Conservation (phyloP, 2,797 vertebrate genomes). For the Mareca penelope region DNA sequence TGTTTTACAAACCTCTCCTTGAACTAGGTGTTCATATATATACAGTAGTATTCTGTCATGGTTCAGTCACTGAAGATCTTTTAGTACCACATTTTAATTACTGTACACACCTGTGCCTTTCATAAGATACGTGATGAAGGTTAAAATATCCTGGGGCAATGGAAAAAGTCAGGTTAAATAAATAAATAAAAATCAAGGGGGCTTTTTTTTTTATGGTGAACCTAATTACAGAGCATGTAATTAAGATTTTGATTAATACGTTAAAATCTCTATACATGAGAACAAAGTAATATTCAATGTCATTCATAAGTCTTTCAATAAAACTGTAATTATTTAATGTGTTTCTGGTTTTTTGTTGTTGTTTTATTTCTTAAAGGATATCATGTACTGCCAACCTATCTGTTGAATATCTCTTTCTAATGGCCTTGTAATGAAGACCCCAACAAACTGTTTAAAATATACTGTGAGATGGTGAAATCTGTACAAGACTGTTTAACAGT, state of each 20-base stretch:
- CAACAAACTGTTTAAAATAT: not conserved
- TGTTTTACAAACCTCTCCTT: not conserved
- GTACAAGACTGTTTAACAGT: not conserved
- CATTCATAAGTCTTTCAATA: not conserved
- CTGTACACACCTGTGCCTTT: not conserved
- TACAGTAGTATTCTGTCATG: not conserved
- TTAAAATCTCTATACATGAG: not conserved
- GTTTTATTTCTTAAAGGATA: not conserved
- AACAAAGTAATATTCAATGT: not conserved
- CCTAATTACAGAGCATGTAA: not conserved
- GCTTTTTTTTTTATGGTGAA: not conserved
- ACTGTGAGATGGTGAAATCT: not conserved
- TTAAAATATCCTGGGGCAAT: not conserved
- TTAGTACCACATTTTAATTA: conserved; percentile 32
- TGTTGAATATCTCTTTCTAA: not conserved
- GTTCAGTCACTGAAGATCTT: not conserved
- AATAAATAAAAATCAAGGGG: not conserved
- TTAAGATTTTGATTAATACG: not conserved
- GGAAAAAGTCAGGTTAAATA: not conserved
- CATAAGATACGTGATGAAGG: not conserved
- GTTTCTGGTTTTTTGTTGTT: not conserved
- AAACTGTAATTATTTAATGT: not conserved
- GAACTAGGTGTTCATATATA: not conserved
- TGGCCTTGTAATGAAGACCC: not conserved
- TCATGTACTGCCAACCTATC: not conserved